These are phyloP conservation scores for Ahaetulla prasina DNA, from an alignment of 2,113 vertebrate species.

Conservation along the genomic window DNA sequence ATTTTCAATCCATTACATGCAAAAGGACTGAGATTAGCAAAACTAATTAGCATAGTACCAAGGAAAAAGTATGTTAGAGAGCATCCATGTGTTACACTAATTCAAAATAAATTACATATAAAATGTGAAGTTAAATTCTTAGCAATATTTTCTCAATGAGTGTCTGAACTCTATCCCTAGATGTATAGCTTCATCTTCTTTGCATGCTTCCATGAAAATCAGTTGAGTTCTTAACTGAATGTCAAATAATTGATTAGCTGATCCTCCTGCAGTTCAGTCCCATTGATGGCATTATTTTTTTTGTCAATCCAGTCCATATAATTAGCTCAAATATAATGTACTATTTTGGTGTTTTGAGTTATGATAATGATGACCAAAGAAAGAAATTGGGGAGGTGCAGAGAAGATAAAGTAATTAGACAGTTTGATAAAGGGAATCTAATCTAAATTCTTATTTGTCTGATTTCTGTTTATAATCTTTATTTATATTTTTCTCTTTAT, in stretches of 20 bases:
- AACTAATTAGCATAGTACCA: slow-evolving; percentile 47
- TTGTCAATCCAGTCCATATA: slow-evolving; percentile 65
- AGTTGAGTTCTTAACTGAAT: slow-evolving; percentile 69
- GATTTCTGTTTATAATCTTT: background rate
- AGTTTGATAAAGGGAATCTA: slow-evolving; percentile 4
- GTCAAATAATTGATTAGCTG: slow-evolving; percentile 71
- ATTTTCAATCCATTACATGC: slow-evolving; percentile 55
- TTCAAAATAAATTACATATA: background rate
- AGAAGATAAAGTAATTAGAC: slow-evolving; percentile 17
- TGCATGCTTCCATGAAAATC: slow-evolving; percentile 52
- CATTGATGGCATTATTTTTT: slow-evolving; percentile 71
- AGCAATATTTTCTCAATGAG: slow-evolving; percentile 32
- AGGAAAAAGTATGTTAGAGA: background rate
- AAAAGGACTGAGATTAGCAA: slow-evolving; percentile 50
- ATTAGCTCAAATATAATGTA: slow-evolving; percentile 71
- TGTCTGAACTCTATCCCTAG: slow-evolving; percentile 27
- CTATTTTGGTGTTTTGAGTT: slow-evolving; percentile 59
- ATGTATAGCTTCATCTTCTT: slow-evolving; percentile 7
- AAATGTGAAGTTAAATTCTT: slow-evolving; percentile 48
- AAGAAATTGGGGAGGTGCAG: background rate
- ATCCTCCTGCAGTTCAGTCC: slow-evolving; percentile 56
- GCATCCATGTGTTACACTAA: background rate
- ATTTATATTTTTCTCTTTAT: background rate
- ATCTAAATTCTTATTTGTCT: background rate
- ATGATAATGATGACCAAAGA: background rate